Percentiles rank a stretch among this genome's conserved stretches.
Evolutionary conservation across 92 coral and sea anemone species (phyloP).

Genomic region (Pocillopora meandrina): DNA sequence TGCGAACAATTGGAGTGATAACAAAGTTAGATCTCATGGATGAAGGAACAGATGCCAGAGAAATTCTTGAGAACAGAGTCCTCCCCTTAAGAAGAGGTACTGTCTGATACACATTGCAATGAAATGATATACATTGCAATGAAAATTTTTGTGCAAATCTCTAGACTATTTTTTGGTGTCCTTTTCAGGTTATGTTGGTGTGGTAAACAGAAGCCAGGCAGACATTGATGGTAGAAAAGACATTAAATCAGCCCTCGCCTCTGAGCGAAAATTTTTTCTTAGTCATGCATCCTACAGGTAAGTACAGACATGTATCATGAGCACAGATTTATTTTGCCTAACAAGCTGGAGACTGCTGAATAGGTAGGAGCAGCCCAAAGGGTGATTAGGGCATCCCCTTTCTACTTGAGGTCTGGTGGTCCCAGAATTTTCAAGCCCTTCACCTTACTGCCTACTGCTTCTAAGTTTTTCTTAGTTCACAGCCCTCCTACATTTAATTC

Average conservation of each 20-base stretch:
- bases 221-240: conserved; percentile 98
- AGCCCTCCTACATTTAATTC: too few relatives aligned
- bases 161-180: neutral
- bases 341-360: too few relatives aligned
- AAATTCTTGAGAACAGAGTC: conserved; percentile 89
- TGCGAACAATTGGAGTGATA: conserved; percentile 94
- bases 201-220: conserved; percentile 96
- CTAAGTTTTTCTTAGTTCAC: too few relatives aligned
- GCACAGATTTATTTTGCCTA: too few relatives aligned
- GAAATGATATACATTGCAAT: too few relatives aligned
- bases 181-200: conserved; percentile 84
- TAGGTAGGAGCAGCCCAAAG: too few relatives aligned
- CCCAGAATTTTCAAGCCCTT: too few relatives aligned
- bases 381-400: too few relatives aligned
- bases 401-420: too few relatives aligned
- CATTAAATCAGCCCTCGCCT: conserved; percentile 89
- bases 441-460: too few relatives aligned
- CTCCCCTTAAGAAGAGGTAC: conserved; percentile 93
- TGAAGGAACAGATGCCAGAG: conserved; percentile 95
- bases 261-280: conserved; percentile 95
- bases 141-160: neutral
- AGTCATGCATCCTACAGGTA: conserved; percentile 90
- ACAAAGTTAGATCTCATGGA: conserved; percentile 98
- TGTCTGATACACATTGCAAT: neutral
- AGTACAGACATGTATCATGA: neutral